These are phyloP conservation scores for Elachura formosa DNA, from an alignment of 2,113 vertebrate species.

Conservation along the genomic window DNA sequence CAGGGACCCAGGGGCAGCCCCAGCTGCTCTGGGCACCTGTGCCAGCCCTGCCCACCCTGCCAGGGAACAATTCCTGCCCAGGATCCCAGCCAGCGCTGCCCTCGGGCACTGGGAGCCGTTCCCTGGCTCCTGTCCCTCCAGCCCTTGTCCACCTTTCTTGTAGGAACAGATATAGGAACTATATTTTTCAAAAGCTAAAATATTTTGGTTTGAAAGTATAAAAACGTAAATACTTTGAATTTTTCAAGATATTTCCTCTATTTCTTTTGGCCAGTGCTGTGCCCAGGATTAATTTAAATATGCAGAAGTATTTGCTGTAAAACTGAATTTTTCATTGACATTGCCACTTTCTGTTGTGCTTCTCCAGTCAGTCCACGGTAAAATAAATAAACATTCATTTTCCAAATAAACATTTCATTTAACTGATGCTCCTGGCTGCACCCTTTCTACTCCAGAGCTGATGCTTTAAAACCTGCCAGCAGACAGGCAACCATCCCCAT, in stretches of 20 bases:
- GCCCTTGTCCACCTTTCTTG: not conserved
- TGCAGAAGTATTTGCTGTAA: not conserved
- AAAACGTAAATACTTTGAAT: not conserved
- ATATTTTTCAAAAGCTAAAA: not conserved
- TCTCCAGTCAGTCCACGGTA: not conserved
- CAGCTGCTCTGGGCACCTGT: not conserved
- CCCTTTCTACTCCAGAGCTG: not conserved
- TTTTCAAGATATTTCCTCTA: not conserved
- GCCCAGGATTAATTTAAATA: not conserved
- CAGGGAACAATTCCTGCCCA: not conserved
- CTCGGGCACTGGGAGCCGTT: not conserved
- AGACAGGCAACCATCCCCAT: not conserved
- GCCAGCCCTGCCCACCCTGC: not conserved
- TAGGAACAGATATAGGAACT: not conserved
- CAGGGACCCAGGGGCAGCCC: not conserved
- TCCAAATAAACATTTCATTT: too few species aligned
- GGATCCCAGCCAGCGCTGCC: not conserved
- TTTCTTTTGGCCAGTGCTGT: not conserved
- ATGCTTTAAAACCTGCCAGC: not conserved
- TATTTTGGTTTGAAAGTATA: not conserved
- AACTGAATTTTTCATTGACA: not conserved
- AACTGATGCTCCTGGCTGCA: not conserved
- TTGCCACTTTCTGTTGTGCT: not conserved
- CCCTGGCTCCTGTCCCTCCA: rapidly evolving
- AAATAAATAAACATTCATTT: not conserved